Percentiles rank a stretch among this genome's conserved stretches.
phyloP scores from a whole-genome alignment of 2,888 invertebrate genomes.

The Eumacrocentrus americanus region DNA sequence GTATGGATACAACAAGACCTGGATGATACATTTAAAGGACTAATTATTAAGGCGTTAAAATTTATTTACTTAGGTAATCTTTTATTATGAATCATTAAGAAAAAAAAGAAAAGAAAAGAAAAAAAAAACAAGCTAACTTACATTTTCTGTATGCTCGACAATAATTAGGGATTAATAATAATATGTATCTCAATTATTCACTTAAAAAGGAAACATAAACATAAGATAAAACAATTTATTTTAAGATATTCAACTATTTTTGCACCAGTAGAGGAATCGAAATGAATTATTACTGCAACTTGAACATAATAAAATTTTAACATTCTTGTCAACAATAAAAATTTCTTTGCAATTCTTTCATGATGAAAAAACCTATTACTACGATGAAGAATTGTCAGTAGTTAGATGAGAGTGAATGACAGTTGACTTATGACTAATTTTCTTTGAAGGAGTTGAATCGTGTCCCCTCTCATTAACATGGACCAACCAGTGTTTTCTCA shows the following conservation, averaged over 20 bases:
- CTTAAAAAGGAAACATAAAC: background rate
- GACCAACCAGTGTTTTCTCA: constrained; percentile 53
- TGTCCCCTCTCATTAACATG: constrained; percentile 48
- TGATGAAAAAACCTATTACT: constrained; percentile 32
- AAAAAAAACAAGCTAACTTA: too few relatives aligned
- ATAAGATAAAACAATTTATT: background rate
- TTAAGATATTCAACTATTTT: too few relatives aligned
- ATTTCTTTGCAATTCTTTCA: background rate
- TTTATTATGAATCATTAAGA: background rate
- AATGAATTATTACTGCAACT: background rate
- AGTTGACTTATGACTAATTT: constrained; percentile 52
- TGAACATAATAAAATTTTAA: background rate
- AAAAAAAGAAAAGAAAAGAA: too few relatives aligned
- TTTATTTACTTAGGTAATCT: constrained; percentile 15
- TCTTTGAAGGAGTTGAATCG: constrained; percentile 55
- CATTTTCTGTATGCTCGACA: background rate
- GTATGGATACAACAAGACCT: constrained; percentile 54
- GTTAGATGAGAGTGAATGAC: constrained; percentile 52
- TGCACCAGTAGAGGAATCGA: too few relatives aligned
- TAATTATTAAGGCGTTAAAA: background rate
- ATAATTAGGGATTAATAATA: background rate
- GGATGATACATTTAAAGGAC: constrained; percentile 32
- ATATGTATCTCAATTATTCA: background rate
- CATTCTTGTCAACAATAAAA: background rate
- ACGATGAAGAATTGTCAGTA: constrained; percentile 50